Evolutionary conservation across 1,140 invertebrate species (phyloP), one percentile per base, ranked within the genome.

Genomic region (Holotrichia oblita): DNA sequence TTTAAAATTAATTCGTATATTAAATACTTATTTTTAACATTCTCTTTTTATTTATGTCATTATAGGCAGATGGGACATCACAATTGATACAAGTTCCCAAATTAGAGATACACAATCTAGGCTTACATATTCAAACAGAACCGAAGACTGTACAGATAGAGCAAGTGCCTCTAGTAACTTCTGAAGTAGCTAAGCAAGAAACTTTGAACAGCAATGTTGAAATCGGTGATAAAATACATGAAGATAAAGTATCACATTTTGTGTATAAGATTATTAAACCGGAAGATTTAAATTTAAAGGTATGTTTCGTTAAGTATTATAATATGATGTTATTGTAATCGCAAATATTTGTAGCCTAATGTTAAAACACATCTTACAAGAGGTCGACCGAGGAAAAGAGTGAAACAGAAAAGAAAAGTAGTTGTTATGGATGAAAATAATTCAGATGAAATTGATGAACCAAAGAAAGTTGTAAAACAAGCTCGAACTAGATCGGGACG

Each of bases 401-500:
- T 73, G 24, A 41, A 17, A 10, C 40, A 79, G 20, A 59, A 81
- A 80, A 76, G 61, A 77, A 40, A 64, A 61, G 17, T 14, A 3
- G 27, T 69, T 77, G 41, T 69, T 69, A 77, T 44, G 40, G 76
- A 64, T 2, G 6, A 55, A 55, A 55, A 55, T 17, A 17, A n/a
- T 55, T 55, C 40, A 0, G 79, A 79, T 78, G 9, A 24, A 59
- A 41, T 22, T 40, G 72, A 77, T 40, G 61, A 77, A 41, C 2
- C 41, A 27, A 24, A 80, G 73, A 73, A 69, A 55, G 42, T 74
- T 34, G 22, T 76, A 20, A 83, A 83, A 78, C 80, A 79, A 17
- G 77, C 81, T 17, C 82, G 84, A 76, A 86, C 85, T 27, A 64
- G 85, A 61, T 86, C 82, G 3, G 85, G 85, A 14, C 77, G 85